These are phyloP conservation scores for Drosophila antonietae DNA, from an alignment of 2,888 invertebrate species.

Conservation along the genomic window DNA sequence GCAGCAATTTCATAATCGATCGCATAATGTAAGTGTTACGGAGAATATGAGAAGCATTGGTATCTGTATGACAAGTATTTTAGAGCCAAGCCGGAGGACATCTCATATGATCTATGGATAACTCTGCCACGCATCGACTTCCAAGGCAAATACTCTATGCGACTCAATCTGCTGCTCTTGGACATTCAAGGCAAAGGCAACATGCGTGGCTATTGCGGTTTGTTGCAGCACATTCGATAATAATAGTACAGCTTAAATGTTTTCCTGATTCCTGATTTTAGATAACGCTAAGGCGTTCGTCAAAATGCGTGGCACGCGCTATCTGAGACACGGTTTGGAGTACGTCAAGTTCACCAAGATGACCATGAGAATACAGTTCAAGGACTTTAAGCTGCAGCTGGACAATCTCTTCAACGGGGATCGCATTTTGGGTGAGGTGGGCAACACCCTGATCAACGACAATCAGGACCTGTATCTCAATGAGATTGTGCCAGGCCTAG, in stretches of 20 bases:
- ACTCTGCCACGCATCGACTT: slow-evolving; percentile 83
- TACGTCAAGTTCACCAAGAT: slow-evolving; percentile 83
- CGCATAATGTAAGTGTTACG: slow-evolving; percentile 77
- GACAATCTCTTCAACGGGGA: slow-evolving; percentile 84
- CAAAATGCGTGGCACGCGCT: slow-evolving; percentile 82
- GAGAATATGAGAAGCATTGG: neutral
- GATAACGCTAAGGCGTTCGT: slow-evolving; percentile 83
- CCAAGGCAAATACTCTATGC: slow-evolving; percentile 82
- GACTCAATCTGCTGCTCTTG: slow-evolving; percentile 81
- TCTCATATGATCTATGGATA: slow-evolving; percentile 82
- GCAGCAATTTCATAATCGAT: slow-evolving; percentile 84
- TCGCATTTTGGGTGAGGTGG: slow-evolving; percentile 82
- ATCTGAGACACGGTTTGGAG: slow-evolving; percentile 76
- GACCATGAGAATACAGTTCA: slow-evolving; percentile 82
- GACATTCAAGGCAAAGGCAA: slow-evolving; percentile 83
- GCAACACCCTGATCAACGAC: slow-evolving; percentile 83
- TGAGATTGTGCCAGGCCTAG: slow-evolving; percentile 84
- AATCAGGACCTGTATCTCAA: slow-evolving; percentile 83
- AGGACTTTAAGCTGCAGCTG: slow-evolving; percentile 80
- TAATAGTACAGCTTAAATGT: rapidly evolving
- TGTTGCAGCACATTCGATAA: slow-evolving; percentile 4
- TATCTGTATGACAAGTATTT: neutral
- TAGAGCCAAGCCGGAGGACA: slow-evolving; percentile 81
- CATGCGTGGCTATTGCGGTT: slow-evolving; percentile 82
- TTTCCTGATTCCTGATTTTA: slow-evolving; percentile 28